These are phyloP conservation scores for Drosophila tani DNA, from an alignment of 1,140 invertebrate species.

Conservation along the genomic window DNA sequence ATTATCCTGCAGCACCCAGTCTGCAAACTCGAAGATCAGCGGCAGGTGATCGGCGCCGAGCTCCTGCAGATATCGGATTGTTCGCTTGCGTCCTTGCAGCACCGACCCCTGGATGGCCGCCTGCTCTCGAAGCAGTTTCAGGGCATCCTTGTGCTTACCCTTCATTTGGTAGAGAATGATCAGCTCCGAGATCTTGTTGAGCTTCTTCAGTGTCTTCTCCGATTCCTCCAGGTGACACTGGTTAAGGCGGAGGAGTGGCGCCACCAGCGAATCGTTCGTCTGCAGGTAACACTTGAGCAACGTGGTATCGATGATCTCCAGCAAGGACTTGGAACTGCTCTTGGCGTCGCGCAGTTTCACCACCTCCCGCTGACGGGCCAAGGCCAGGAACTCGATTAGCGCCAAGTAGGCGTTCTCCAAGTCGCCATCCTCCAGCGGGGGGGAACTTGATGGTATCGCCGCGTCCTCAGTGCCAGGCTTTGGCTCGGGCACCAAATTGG, in stretches of 20 bases:
- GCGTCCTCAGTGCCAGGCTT: conserved; percentile 85
- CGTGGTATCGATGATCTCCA: conserved; percentile 98
- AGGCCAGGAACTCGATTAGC: conserved; percentile 94
- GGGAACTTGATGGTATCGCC: conserved; percentile 85
- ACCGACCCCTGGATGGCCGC: conserved; percentile 89
- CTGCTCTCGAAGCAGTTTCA: conserved; percentile 94
- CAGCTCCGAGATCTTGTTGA: conserved; percentile 96
- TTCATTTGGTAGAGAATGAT: conserved; percentile 98
- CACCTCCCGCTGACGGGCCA: conserved; percentile 88
- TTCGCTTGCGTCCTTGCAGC: conserved; percentile 92
- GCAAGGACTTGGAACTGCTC: conserved; percentile 86
- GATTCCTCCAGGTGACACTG: conserved; percentile 97
- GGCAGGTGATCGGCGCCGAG: conserved; percentile 94
- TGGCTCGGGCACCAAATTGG: conserved; percentile 90
- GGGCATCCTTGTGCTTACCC: conserved; percentile 95
- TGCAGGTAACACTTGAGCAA: conserved; percentile 98
- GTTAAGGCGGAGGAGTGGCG: conserved; percentile 95
- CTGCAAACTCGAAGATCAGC: conserved; percentile 97
- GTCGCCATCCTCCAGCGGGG: conserved; percentile 92
- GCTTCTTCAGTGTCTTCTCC: conserved; percentile 93
- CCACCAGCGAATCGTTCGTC: conserved; percentile 97
- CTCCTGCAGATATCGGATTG: conserved; percentile 96
- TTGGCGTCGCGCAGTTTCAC: conserved; percentile 73
- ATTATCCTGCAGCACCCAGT: conserved; percentile 94
- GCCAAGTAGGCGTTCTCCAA: conserved; percentile 95